Evolutionary conservation across 2,113 vertebrate species (phyloP).

Genomic region (Spea multiplicata): DNA sequence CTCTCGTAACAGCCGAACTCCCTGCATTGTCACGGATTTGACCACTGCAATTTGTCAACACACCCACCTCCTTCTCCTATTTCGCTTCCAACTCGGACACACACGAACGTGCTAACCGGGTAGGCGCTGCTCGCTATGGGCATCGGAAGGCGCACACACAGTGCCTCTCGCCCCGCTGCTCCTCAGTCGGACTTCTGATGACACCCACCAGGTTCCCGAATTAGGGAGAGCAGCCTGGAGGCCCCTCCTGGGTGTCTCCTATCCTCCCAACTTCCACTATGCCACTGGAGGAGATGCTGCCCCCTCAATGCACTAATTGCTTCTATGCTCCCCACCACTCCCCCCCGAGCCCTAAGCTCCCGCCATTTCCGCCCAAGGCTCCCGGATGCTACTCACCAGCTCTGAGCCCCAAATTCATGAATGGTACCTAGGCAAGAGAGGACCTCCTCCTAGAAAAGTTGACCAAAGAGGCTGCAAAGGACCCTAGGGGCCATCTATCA

Average conservation of each 20-base stretch:
- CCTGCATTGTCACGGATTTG: not conserved
- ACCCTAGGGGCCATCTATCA: not conserved
- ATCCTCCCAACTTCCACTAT: conserved; percentile 19
- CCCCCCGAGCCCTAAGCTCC: conserved; percentile 56
- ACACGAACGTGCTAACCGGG: too few relatives aligned
- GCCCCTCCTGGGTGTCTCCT: conserved; percentile 33
- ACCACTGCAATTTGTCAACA: not conserved
- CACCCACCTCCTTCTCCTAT: not conserved
- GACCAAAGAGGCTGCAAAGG: conserved; percentile 29
- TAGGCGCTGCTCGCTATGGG: too few relatives aligned
- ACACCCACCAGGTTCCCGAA: conserved; percentile 9
- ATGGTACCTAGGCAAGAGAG: conserved; percentile 68
- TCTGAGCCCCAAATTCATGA: conserved; percentile 57
- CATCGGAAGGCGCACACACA: too few relatives aligned
- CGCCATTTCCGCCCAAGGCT: conserved; percentile 64
- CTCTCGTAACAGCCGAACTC: too few relatives aligned
- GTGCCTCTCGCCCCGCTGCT: not conserved
- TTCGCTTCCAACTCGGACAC: too few relatives aligned
- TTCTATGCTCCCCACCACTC: conserved; percentile 49
- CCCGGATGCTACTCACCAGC: conserved; percentile 65
- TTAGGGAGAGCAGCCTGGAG: conserved; percentile 6
- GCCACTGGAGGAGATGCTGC: not conserved
- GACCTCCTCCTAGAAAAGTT: conserved; percentile 55
- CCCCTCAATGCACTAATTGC: conserved; percentile 24
- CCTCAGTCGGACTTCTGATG: conserved; percentile 9